A percentile compares a stretch with the other conserved stretches of the same genome.
Conservation (phyloP, 2,888 invertebrate species). For the Amorpha juglandis region DNA sequence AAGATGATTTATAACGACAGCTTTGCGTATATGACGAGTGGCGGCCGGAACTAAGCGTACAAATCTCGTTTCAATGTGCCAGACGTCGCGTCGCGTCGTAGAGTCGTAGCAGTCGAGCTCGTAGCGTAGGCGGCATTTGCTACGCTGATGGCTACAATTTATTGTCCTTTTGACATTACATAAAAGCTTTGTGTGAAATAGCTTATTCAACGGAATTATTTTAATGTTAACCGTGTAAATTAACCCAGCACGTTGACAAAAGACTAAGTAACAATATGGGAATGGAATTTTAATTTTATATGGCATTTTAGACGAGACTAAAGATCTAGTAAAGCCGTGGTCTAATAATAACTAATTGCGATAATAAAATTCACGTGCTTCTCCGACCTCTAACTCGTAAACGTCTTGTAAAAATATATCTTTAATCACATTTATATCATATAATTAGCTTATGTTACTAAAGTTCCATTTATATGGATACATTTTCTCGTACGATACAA, state of each 20-base stretch:
- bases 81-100: conserved; percentile 12
- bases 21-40: not conserved
- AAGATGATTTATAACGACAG: conserved; percentile 22
- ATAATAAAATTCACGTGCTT: too few relatives aligned
- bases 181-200: not conserved
- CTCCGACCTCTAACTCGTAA: too few relatives aligned
- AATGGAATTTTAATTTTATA: not conserved
- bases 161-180: not conserved
- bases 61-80: conserved; percentile 15
- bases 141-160: conserved; percentile 9
- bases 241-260: not conserved
- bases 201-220: not conserved
- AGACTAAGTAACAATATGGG: too few relatives aligned
- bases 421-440: too few relatives aligned
- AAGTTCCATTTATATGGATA: too few relatives aligned
- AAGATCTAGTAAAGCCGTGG: too few relatives aligned
- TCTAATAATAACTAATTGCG: too few relatives aligned
- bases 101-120: not conserved
- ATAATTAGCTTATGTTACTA: too few relatives aligned
- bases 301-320: too few relatives aligned
- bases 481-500: too few relatives aligned
- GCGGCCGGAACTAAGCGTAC: not conserved
- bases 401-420: too few relatives aligned
- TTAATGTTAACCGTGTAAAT: not conserved
- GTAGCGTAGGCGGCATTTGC: not conserved